Conservation (phyloP, 1,140 invertebrate species). For the Cataglyphis hispanica region DNA sequence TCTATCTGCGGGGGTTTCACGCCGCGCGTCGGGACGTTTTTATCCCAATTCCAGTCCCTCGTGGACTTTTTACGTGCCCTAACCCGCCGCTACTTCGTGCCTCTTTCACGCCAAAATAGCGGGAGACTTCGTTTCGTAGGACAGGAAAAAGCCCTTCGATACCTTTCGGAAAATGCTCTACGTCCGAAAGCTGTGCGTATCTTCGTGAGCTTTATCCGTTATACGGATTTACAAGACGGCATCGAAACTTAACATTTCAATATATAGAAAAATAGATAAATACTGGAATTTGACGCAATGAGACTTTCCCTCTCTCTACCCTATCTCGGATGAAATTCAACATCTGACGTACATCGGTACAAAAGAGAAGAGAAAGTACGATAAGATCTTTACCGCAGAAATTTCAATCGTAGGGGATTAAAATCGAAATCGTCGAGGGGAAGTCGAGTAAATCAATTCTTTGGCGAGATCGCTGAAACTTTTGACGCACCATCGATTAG, state of each 20-base stretch:
- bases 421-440: neutral
- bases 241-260: neutral
- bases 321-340: neutral
- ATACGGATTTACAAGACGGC: constrained; percentile 24
- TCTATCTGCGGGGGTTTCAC: constrained; percentile 71
- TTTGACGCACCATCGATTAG: constrained; percentile 45
- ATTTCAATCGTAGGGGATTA: neutral
- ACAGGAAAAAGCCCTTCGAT: neutral
- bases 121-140: constrained; percentile 13
- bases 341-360: neutral
- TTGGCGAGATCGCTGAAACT: neutral
- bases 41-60: constrained; percentile 71
- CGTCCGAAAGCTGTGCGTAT: constrained; percentile 3
- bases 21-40: constrained; percentile 55
- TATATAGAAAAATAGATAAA: neutral
- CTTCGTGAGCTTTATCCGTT: neutral
- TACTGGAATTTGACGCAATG: neutral
- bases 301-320: too few species aligned
- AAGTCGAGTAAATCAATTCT: neutral
- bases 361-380: neutral
- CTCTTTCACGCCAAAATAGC: constrained; percentile 30
- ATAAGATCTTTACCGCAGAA: neutral
- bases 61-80: constrained; percentile 66
- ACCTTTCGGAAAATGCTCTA: neutral
- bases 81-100: constrained; percentile 7